phyloP scores from a whole-genome alignment of 2,888 invertebrate species.

The Beris morrisii region DNA sequence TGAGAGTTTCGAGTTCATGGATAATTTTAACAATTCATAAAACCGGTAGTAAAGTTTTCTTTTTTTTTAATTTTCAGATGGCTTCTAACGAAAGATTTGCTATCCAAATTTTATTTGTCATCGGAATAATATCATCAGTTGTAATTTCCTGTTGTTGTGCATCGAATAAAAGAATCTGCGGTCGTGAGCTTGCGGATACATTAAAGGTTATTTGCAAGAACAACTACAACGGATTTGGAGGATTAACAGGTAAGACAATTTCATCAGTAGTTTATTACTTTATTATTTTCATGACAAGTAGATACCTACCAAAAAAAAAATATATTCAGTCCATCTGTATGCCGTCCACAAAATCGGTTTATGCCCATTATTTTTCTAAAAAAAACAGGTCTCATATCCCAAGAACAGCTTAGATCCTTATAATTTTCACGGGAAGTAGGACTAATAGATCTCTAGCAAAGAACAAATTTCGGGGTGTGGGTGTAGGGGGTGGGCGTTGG shows the following conservation, averaged over 20 bases:
- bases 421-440: too few relatives aligned
- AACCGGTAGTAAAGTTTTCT: too few relatives aligned
- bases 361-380: background rate
- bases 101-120: conserved; percentile 6
- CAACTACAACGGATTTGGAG: conserved; percentile 17
- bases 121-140: background rate
- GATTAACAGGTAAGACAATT: conserved; percentile 6
- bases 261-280: background rate
- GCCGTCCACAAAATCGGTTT: too few relatives aligned
- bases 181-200: conserved; percentile 15
- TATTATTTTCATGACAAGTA: background rate
- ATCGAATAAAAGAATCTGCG: conserved; percentile 13
- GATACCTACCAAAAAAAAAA: too few relatives aligned
- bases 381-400: too few relatives aligned
- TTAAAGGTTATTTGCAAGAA: conserved; percentile 16
- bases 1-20: background rate
- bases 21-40: too few relatives aligned
- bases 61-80: conserved; percentile 11
- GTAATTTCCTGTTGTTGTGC: background rate
- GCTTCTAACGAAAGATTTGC: background rate
- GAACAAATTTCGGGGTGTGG: too few relatives aligned
- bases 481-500: too few relatives aligned
- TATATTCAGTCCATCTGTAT: too few relatives aligned
- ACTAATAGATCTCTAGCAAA: too few relatives aligned
- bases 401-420: too few relatives aligned